phyloP scores from a whole-genome alignment of 2,888 invertebrate genomes.

The Gasteruption jaculator region DNA sequence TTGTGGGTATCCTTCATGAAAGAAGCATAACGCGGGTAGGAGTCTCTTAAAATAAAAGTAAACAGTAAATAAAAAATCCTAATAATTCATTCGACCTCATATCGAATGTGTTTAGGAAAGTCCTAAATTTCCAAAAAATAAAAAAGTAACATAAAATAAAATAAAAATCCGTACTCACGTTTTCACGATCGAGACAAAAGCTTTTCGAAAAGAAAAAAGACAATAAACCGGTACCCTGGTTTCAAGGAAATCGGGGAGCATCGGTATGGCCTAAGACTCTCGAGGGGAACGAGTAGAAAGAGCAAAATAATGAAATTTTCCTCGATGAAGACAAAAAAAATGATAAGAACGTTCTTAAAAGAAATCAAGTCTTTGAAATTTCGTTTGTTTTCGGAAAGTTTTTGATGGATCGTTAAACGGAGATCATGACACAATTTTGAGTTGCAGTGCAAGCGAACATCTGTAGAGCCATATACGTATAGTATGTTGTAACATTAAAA shows the following conservation, averaged over 20 bases:
- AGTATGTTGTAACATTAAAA: constrained; percentile 49
- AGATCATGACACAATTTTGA: constrained; percentile 47
- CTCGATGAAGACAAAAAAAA: too few relatives aligned
- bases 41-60: too few relatives aligned
- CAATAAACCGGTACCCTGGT: too few relatives aligned
- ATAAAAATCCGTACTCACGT: too few relatives aligned
- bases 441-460: constrained; percentile 52
- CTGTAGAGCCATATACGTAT: constrained; percentile 53
- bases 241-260: too few relatives aligned
- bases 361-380: constrained; percentile 1
- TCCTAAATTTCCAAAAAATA: constrained; percentile 43
- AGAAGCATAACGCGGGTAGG: constrained; percentile 53
- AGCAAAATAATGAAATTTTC: too few relatives aligned
- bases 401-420: constrained; percentile 14
- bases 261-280: too few relatives aligned
- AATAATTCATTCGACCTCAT: too few relatives aligned
- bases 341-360: constrained; percentile 1
- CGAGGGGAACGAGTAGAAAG: too few relatives aligned
- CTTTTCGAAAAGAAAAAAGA: too few relatives aligned
- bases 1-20: constrained; percentile 47
- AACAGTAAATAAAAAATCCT: constrained; percentile 42
- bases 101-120: too few relatives aligned
- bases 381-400: not conserved
- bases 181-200: too few relatives aligned
- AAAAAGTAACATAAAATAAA: constrained; percentile 22